phyloP scores from a whole-genome alignment of 2,888 invertebrate genomes.

The Sthenelais limicola region DNA sequence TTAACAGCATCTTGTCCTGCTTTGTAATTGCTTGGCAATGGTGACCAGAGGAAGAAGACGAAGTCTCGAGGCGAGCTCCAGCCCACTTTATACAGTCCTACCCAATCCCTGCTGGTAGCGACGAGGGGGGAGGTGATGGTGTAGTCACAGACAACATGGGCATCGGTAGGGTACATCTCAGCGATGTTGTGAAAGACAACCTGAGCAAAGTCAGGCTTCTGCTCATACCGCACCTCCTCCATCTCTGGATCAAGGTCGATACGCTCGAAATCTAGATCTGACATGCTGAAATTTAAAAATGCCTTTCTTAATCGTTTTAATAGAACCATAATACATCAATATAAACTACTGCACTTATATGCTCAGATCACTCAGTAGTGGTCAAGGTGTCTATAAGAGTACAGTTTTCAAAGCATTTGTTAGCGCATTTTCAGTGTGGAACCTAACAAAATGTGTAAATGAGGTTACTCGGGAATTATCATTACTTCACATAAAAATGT shows the following conservation, averaged over 20 bases:
- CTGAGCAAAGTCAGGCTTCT: slow-evolving; percentile 52
- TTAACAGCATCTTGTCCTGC: slow-evolving; percentile 57
- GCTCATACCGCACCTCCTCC: slow-evolving; percentile 23
- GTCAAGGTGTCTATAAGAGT: too few species aligned
- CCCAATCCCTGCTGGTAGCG: slow-evolving; percentile 63
- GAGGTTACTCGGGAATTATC: too few species aligned
- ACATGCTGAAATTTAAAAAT: slow-evolving; percentile 19
- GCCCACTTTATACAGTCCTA: slow-evolving; percentile 70
- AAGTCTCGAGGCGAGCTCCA: slow-evolving; percentile 65
- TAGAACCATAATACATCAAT: too few species aligned
- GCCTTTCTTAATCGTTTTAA: too few species aligned
- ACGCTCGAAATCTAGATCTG: slow-evolving; percentile 35
- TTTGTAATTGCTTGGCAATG: slow-evolving; percentile 56
- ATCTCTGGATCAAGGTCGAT: slow-evolving; percentile 25
- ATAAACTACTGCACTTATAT: too few species aligned
- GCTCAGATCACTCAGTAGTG: too few species aligned
- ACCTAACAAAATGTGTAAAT: too few species aligned
- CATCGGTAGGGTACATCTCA: slow-evolving; percentile 65
- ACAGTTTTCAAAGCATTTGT: too few species aligned
- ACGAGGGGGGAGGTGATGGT: slow-evolving; percentile 60
- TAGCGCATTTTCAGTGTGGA: too few species aligned
- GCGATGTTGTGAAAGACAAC: slow-evolving; percentile 67
- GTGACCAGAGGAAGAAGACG: slow-evolving; percentile 65
- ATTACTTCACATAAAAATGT: too few species aligned
- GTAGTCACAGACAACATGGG: slow-evolving; percentile 64